Evolutionary conservation across 2,888 invertebrate species (phyloP), one percentile per base, ranked within the genome.

Genomic region (Theodoxus fluviatilis): DNA sequence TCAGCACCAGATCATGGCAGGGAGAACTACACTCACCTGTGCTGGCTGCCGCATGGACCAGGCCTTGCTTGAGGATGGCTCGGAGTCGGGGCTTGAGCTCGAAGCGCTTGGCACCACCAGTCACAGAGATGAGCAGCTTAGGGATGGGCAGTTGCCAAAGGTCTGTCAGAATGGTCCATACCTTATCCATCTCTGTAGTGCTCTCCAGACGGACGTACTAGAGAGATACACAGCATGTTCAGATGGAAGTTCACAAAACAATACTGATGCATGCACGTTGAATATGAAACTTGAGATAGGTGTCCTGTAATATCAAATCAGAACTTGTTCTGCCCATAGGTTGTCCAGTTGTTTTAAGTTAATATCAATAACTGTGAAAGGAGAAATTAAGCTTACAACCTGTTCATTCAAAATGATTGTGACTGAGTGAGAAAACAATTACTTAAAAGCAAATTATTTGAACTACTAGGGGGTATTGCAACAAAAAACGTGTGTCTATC

Each of bases 41-140:
- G 35, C 82, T 82, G 12, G 83, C 81, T 4, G 87, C 86, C 40
- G 85, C 86, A 71, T 84, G 83, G 37, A 87, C 81, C 18, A 87
- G 80, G 22, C 87, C 87, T 64, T 81, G 77, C 67, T 84, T 84
- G 66, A 85, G 82, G 9, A 80, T 75, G 12, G 72, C 69, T 57
- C 75, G 75, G 18, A 85, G 78, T 67, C 82, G 73, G 3, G 78
- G 78, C 69, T 83, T 85, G 71, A 86, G 74, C 43, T 81, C 81
- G 78, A 87, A 86, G 28, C 81, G 76, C 73, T 85, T 85, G 15
- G 87, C 87, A 1, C 87, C 87, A 18, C 87, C 87, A 18, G 86
- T 87, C 37, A 87, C 85, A 7, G 87, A 87, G 49, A 87, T 84
- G 38, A 87, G 77, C 7, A 87, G 77, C 68, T 84, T 83, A 0